Base-by-base conservation (phyloP, 1,140 invertebrate genomes). In the Araneus ventricosus region DNA sequence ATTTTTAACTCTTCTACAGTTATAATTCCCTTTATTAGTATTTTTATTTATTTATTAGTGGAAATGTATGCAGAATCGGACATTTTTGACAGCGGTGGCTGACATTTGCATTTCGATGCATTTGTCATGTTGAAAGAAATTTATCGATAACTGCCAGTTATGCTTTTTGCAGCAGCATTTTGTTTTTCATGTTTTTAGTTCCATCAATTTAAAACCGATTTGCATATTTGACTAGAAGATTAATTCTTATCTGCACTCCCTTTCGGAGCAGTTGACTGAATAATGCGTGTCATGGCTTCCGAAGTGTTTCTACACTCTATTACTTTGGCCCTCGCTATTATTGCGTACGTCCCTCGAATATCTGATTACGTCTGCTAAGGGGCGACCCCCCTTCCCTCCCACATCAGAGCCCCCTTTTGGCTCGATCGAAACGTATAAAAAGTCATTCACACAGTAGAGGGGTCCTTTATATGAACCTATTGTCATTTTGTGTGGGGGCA, bases 341-440 rank as follows among this genome's bases (percentile, higher is more conserved):
- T 57, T 84, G 39, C 41, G 82, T 45, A 84, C 37, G 82, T 30
- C 41, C 41, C 39, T 84, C 10, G 82, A 84, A 57, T 84, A 57
- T 52, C 45, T 52, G 39, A 84, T 52, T 52, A 57, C 82, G 82
- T 84, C 82, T 45, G 24, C 82, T 30, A 52, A 84, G 24, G n/a
- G 82, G 82, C 8, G 82, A 52, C 5, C 20, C 5, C 8, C 14
- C 8, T 24, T 27, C 7, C 80, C 80, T 22, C 27, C 20, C 61
- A n/a, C 17, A n/a, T 4, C 41, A 27, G 79, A 22, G 7, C 89
- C 79, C 75, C 34, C 52, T 79, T 45, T 57, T 79, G 70, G 41
- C 57, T 92, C 59, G 52, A 92, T 85, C 80, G 82, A 92, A 86
- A 34, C 61, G 41, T 63, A 92, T 92, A 86, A 92, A 92, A 92